Evolutionary conservation across 53 echinoderm and acorn worm genomes (phyloP).

Genomic region (Temnopleurus reevesii): DNA sequence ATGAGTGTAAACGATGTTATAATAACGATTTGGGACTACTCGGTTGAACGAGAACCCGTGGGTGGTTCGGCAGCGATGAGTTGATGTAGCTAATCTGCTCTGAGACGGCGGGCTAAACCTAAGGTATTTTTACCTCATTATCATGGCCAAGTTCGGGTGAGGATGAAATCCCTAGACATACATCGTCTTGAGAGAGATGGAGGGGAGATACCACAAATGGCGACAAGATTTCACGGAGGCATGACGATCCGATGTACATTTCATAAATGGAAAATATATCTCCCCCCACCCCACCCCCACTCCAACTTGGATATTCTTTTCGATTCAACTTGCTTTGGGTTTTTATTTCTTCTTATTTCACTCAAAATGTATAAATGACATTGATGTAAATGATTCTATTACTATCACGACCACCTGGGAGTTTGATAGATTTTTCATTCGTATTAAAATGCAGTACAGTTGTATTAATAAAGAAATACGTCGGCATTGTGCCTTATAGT

Average conservation of each 20-base stretch:
- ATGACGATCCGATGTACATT: conserved; percentile 10
- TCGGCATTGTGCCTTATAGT: too few relatives aligned
- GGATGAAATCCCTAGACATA: conserved; percentile 50
- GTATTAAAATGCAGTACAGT: too few relatives aligned
- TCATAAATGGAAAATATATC: not conserved
- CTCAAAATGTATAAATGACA: too few relatives aligned
- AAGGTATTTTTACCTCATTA: conserved; percentile 46
- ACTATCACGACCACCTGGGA: too few relatives aligned
- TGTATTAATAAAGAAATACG: too few relatives aligned
- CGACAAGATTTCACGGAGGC: conserved; percentile 7
- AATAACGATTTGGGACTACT: conserved; percentile 53
- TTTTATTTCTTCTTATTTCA: too few relatives aligned
- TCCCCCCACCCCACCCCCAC: too few relatives aligned
- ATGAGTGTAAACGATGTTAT: conserved; percentile 52
- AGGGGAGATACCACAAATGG: conserved; percentile 23
- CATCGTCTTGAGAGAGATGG: conserved; percentile 22
- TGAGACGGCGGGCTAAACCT: conserved; percentile 49
- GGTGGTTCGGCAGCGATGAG: conserved; percentile 45
- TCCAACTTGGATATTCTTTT: too few relatives aligned
- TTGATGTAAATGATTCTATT: too few relatives aligned
- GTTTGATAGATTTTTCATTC: too few relatives aligned
- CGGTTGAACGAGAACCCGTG: conserved; percentile 49
- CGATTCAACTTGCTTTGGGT: too few relatives aligned
- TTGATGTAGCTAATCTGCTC: conserved; percentile 53
- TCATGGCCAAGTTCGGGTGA: conserved; percentile 15